phyloP scores from a whole-genome alignment of 2,888 invertebrate genomes.

The Lepidochrysops patricia region DNA sequence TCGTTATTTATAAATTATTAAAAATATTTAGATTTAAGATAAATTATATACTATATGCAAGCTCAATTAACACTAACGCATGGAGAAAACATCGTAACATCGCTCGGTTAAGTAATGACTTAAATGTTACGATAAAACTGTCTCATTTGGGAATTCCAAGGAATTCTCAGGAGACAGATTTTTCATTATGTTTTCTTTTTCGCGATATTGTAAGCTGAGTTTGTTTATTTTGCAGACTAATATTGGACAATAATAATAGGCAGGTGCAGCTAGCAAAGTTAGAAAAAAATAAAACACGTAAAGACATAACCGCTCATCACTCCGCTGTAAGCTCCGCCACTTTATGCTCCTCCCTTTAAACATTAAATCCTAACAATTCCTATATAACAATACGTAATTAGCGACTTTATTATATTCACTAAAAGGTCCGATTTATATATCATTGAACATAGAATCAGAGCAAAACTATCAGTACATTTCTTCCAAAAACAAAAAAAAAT shows the following conservation, averaged over 20 bases:
- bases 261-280: too few relatives aligned
- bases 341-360: slow-evolving; percentile 22
- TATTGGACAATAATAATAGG: too few relatives aligned
- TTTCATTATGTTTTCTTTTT: background rate
- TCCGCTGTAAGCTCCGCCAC: slow-evolving; percentile 7
- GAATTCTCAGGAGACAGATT: background rate
- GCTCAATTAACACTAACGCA: too few relatives aligned
- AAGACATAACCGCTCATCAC: background rate
- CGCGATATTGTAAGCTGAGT: background rate
- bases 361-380: slow-evolving; percentile 16
- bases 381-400: slow-evolving; percentile 16
- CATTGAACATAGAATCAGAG: background rate
- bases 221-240: too few relatives aligned
- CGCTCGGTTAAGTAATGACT: too few relatives aligned
- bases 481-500: background rate
- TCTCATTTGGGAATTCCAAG: background rate
- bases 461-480: background rate
- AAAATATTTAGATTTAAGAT: too few relatives aligned
- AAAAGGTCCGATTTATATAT: slow-evolving; percentile 2
- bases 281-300: too few relatives aligned
- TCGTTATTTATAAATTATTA: too few relatives aligned
- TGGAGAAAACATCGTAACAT: too few relatives aligned
- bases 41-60: too few relatives aligned
- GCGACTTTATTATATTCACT: slow-evolving; percentile 7
- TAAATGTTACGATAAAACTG: background rate